A percentile compares a stretch with the other conserved stretches of the same genome.
These are phyloP conservation scores for Andrena bucephala DNA, from an alignment of 2,888 invertebrate genomes.

Conservation along the genomic window DNA sequence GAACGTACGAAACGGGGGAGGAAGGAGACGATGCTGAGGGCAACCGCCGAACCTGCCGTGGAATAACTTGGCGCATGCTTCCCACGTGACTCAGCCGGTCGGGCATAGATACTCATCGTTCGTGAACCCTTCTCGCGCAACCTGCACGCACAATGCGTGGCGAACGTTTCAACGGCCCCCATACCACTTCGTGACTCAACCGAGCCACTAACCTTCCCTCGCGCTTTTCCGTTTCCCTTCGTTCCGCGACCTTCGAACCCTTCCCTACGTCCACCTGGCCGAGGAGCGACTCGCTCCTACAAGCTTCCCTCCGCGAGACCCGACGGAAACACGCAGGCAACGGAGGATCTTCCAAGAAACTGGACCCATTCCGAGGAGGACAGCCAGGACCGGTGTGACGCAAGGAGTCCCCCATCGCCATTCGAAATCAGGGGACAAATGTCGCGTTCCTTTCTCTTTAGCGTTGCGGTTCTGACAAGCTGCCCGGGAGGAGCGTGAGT, in stretches of 20 bases:
- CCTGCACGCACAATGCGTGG: constrained; percentile 77
- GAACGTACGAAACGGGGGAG: not conserved
- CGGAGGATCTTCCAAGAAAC: not conserved
- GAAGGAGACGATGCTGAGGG: constrained; percentile 27
- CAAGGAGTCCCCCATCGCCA: constrained; percentile 8
- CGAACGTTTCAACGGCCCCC: constrained; percentile 64
- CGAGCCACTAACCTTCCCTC: constrained; percentile 75
- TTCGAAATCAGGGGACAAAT: constrained; percentile 40
- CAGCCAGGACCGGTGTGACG: constrained; percentile 6
- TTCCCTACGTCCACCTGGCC: not conserved
- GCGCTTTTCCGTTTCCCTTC: constrained; percentile 49
- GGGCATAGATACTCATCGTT: constrained; percentile 78
- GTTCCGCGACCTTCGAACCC: constrained; percentile 6
- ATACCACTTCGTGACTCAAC: constrained; percentile 75
- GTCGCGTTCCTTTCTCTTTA: constrained; percentile 34
- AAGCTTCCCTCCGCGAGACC: not conserved
- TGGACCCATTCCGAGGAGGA: not conserved
- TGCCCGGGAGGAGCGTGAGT: constrained; percentile 46
- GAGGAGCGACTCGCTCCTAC: not conserved
- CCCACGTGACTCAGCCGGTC: constrained; percentile 78
- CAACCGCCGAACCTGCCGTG: constrained; percentile 65
- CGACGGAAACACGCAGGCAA: not conserved
- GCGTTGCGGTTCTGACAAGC: not conserved
- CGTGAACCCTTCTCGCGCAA: constrained; percentile 66
- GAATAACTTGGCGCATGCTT: constrained; percentile 77